A percentile compares a stretch with the other conserved stretches of the same genome.
Evolutionary conservation across 2,797 vertebrate species (phyloP).

Genomic region (Pipistrellus kuhlii): DNA sequence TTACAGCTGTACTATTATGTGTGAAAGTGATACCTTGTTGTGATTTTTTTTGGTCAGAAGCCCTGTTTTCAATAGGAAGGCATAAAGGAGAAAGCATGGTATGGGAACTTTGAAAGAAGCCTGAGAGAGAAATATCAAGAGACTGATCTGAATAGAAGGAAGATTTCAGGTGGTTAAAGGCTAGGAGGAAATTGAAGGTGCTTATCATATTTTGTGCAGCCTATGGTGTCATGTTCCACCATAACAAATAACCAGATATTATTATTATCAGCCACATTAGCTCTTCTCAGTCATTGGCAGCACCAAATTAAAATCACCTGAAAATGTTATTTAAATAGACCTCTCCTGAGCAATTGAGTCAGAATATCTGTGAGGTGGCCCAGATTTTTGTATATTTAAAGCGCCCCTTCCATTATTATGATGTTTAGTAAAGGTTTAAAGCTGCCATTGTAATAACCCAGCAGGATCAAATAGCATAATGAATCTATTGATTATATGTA

Average conservation of each 20-base stretch:
- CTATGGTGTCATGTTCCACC: neutral
- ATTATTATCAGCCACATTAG: neutral
- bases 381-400: slow-evolving; percentile 7
- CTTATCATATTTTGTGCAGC: neutral
- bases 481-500: slow-evolving; percentile 60
- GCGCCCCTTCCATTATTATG: neutral
- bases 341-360: neutral
- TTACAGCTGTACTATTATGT: neutral
- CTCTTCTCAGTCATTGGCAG: neutral
- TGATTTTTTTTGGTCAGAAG: neutral
- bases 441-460: slow-evolving; percentile 49
- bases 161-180: neutral
- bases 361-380: neutral
- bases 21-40: neutral
- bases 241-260: neutral
- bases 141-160: neutral
- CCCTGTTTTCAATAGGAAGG: slow-evolving; percentile 1
- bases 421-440: slow-evolving; percentile 38
- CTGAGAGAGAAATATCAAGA: neutral
- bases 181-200: neutral
- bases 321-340: neutral
- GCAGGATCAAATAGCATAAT: slow-evolving; percentile 69
- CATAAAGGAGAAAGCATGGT: neutral
- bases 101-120: neutral
- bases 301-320: neutral